Conservation (phyloP, 1,140 invertebrate species). For the Nasonia giraulti region DNA sequence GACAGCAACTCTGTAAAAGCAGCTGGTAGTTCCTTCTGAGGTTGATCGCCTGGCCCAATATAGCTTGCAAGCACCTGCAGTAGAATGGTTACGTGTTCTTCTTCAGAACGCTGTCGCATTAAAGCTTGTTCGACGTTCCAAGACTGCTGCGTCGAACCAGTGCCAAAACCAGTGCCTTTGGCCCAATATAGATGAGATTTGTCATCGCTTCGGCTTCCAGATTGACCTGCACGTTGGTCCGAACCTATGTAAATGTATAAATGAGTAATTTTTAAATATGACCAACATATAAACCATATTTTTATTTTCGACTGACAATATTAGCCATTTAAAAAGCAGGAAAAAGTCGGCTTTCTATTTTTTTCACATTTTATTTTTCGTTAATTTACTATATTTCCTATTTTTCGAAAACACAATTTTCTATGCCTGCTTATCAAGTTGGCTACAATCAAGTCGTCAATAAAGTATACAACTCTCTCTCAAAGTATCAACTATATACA, state of each 20-base stretch:
- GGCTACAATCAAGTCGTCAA: no score
- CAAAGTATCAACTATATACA: no score
- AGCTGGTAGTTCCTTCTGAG: conserved; percentile 76
- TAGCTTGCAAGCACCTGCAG: conserved; percentile 88
- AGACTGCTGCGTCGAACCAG: conserved; percentile 93
- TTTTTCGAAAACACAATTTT: no score
- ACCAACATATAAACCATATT: neutral
- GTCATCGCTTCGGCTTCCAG: conserved; percentile 76
- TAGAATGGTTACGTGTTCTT: conserved; percentile 92
- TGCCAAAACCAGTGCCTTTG: conserved; percentile 95
- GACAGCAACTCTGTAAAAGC: conserved; percentile 85
- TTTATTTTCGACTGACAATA: no score
- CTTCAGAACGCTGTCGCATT: conserved; percentile 90
- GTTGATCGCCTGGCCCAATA: conserved; percentile 82
- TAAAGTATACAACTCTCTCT: no score
- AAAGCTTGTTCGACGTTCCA: conserved; percentile 97
- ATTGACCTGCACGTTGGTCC: conserved; percentile 57
- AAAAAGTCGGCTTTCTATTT: neutral
- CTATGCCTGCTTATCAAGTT: no score
- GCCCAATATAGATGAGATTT: conserved; percentile 95
- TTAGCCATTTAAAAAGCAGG: neutral
- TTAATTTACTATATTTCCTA: no score
- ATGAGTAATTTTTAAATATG: neutral
- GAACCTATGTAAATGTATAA: conserved; percentile 28
- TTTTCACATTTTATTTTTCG: neutral